Evolutionary conservation across 2,113 vertebrate species (phyloP).

Genomic region (Laterallus jamaicensis): DNA sequence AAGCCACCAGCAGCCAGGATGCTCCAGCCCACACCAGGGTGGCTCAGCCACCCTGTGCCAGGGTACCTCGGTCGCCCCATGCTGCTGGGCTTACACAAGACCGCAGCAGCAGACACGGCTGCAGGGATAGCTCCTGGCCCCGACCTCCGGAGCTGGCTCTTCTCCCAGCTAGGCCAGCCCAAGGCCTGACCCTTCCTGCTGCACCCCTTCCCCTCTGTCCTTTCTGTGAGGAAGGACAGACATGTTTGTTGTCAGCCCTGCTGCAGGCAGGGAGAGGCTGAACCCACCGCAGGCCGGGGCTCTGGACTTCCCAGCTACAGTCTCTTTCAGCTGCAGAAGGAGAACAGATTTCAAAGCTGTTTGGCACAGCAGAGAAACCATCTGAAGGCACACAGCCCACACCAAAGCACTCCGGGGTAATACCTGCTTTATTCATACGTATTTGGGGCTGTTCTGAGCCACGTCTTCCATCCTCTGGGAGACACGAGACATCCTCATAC

Average conservation of each 20-base stretch:
- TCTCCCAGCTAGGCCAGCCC: neutral
- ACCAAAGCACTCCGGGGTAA: neutral
- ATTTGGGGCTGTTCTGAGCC: neutral
- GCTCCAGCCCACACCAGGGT: neutral
- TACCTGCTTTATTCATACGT: neutral
- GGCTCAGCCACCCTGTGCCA: neutral
- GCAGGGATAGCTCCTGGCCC: neutral
- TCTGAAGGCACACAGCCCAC: neutral
- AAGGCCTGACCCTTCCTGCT: neutral
- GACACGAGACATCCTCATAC: rapidly evolving
- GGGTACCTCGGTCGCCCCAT: too few species aligned
- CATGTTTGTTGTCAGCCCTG: neutral
- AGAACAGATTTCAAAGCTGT: neutral
- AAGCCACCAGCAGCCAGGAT: neutral
- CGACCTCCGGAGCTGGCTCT: neutral
- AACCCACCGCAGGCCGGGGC: neutral
- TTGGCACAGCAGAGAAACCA: neutral
- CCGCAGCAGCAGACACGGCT: neutral
- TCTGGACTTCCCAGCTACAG: neutral
- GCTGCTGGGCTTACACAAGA: neutral
- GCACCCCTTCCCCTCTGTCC: neutral
- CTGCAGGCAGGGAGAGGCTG: neutral
- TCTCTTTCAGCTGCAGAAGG: neutral
- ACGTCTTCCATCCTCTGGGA: neutral
- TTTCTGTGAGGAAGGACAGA: neutral